A percentile compares a stretch with the other conserved stretches of the same genome.
Evolutionary conservation across 2,797 vertebrate species (phyloP).

Genomic region (Pangasius larnaudii): DNA sequence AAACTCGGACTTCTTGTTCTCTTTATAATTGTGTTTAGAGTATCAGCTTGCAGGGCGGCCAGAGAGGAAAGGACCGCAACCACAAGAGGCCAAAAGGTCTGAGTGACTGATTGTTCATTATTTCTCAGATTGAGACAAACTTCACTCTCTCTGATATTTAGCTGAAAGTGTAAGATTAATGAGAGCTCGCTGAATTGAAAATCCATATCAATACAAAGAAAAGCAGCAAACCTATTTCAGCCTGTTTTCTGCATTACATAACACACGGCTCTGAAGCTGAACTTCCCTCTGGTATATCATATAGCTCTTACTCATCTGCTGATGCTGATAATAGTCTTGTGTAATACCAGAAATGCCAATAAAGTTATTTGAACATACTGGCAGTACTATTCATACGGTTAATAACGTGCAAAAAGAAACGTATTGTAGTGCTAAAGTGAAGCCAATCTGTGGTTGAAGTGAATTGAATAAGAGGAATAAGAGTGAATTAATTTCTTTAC

Average conservation of each 20-base stretch:
- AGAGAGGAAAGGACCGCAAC: conserved; percentile 33
- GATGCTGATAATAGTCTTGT: conserved; percentile 8
- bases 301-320: conserved; percentile 8
- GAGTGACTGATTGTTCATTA: conserved; percentile 39
- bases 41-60: conserved; percentile 48
- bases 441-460: neutral
- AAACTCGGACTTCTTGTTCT: conserved; percentile 43
- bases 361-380: neutral
- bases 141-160: conserved; percentile 1
- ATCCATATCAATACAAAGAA: conserved; percentile 1
- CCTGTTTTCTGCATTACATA: conserved; percentile 23
- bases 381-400: conserved; percentile 10
- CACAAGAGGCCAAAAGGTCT: conserved; percentile 41
- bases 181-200: neutral
- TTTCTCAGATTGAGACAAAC: conserved; percentile 24
- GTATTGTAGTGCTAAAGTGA: neutral
- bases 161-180: neutral
- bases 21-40: conserved; percentile 21
- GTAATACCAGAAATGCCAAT: conserved; percentile 28
- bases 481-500: neutral
- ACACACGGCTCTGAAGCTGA: neutral
- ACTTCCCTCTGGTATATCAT: conserved; percentile 18
- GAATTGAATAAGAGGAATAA: neutral
- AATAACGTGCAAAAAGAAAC: conserved; percentile 9
- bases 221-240: conserved; percentile 12